Evolutionary conservation across 1,140 invertebrate genomes (phyloP), one percentile per base, ranked within the genome.

Genomic region (Drosophila funebris): DNA sequence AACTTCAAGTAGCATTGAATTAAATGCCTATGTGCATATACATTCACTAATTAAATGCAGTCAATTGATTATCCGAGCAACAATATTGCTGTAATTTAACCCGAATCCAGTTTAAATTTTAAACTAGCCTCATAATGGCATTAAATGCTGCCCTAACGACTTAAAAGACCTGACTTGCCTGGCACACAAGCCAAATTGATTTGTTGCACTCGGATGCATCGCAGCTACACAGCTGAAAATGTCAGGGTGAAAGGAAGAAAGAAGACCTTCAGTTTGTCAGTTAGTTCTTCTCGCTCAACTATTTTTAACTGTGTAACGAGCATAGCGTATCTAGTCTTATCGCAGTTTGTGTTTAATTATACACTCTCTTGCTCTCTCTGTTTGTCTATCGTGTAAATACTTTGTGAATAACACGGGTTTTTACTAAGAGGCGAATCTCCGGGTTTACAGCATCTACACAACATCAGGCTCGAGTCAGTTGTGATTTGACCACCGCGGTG

Each of bases 401-500:
- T 62, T 58, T 68, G 41, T 56, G 61, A 57, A 72, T 78, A 69
- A 66, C 67, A 69, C 62, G 58, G 44, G 41, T 50, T 68, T 68
- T 57, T 56, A 64, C 44, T 41, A 63, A 39, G 57, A 67, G 67
- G n/a, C 31, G 39, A 37, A 37, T 56, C 8, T 43, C 39, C 31
- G 29, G 44, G 53, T 54, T 24, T n/a, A 24, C 41, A 31, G 33
- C 43, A 46, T 13, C 20, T 7, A 46, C 18, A n/a, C 68, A 67
- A 68, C 68, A 67, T 57, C 68, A 58, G 50, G 20, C 82, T 83
- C 83, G 74, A 88, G 8, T 66, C 71, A 87, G 82, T 87, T 68
- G 67, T 69, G 67, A 75, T 73, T 82, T 52, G 44, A 16, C 48
- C 20, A 69, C 54, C 73, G 81, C 43, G 39, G 20, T 36, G 44